A percentile compares a stretch with the other conserved stretches of the same genome.
These are phyloP conservation scores for Macroteleia sp. DNA, from an alignment of 2,888 invertebrate genomes.

Conservation along the genomic window DNA sequence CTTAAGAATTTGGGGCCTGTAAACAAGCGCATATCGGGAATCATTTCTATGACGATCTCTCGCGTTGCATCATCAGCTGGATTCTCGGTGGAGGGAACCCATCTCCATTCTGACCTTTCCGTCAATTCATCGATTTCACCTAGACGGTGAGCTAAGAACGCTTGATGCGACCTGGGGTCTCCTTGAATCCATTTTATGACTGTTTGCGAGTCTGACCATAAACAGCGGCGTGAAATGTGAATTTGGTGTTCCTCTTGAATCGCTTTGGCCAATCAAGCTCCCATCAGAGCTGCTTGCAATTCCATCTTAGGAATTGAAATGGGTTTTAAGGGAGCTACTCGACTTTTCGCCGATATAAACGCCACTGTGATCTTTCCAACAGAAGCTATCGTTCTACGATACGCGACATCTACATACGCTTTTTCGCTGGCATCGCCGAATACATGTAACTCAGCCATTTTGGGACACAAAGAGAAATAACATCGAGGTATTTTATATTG, in stretches of 20 bases:
- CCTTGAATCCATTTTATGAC: background rate
- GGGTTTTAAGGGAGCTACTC: constrained; percentile 22
- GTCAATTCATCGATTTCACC: constrained; percentile 66
- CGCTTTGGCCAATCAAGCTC: constrained; percentile 1
- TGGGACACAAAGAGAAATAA: no score
- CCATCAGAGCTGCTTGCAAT: constrained; percentile 27
- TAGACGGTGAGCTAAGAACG: constrained; percentile 63
- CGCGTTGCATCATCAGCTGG: constrained; percentile 21
- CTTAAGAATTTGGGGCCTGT: no score
- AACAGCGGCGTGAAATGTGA: background rate
- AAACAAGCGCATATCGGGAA: no score
- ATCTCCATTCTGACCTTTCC: constrained; percentile 48
- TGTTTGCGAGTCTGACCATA: constrained; percentile 28
- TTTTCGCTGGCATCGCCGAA: constrained; percentile 32
- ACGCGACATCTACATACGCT: constrained; percentile 20
- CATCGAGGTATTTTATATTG: no score
- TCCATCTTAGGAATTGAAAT: constrained; percentile 24
- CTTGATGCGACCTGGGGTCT: background rate
- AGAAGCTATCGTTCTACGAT: background rate
- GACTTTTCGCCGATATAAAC: constrained; percentile 2
- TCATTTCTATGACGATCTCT: no score
- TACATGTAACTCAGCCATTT: background rate
- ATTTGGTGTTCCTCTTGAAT: constrained; percentile 24
- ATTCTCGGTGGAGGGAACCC: constrained; percentile 64
- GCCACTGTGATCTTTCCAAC: background rate